These are phyloP conservation scores for cattle (Bos taurus) DNA, from an alignment of 2,113 vertebrate genomes.

Conservation along the genomic window ARS-UCD2.0 NC_037328.1:138566501-138567000, in stretches of 20 bases:
- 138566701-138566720: background rate
- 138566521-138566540: too few species aligned
- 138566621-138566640: background rate
- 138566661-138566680: background rate
- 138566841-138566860: background rate
- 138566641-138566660: background rate
- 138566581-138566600: background rate
- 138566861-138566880: background rate
- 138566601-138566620: background rate
- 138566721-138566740: background rate
- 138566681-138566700: background rate
- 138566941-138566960: background rate
- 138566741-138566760: background rate
- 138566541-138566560: background rate
- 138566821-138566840: background rate
- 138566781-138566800: background rate
- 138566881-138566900: background rate
- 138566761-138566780: background rate
- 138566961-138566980: background rate
- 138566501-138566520: fast-evolving
- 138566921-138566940: background rate
- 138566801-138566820: background rate
- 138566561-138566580: background rate
- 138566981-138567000: background rate
- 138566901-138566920: background rate